Conservation (phyloP, 1,140 invertebrate genomes). For the Drosophila pectinifera region DNA sequence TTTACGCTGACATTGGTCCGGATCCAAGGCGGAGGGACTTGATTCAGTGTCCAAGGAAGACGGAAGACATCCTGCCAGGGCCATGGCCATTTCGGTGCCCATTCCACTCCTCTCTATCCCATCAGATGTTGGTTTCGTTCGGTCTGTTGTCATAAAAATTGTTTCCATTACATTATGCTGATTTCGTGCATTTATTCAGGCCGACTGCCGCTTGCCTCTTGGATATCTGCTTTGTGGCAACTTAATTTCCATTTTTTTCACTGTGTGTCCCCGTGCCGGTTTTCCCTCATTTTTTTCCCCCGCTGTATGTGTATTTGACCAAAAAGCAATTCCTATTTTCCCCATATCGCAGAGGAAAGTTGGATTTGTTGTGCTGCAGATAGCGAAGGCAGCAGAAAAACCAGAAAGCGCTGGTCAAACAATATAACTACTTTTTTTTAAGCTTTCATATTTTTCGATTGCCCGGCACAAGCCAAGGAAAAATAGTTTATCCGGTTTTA, state of each 20-base stretch:
- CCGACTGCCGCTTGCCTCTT: conserved; percentile 59
- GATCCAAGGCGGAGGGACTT: conserved; percentile 15
- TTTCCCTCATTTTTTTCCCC: background rate
- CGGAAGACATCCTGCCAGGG: conserved; percentile 25
- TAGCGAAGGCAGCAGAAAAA: conserved; percentile 27
- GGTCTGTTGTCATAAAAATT: conserved; percentile 79
- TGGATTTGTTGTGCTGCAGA: conserved; percentile 62
- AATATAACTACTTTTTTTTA: conserved; percentile 50
- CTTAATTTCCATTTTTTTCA: conserved; percentile 75
- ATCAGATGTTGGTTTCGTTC: conserved; percentile 41
- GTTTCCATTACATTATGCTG: conserved; percentile 84
- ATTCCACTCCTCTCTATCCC: conserved; percentile 12
- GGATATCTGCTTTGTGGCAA: conserved; percentile 69
- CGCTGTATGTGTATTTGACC: conserved; percentile 59
- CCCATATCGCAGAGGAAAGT: conserved; percentile 61
- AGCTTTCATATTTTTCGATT: conserved; percentile 58
- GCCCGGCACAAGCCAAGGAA: background rate
- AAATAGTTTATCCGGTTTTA: conserved; percentile 35
- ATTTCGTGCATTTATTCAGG: conserved; percentile 81
- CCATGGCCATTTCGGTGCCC: conserved; percentile 29
- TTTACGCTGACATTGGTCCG: conserved; percentile 80
- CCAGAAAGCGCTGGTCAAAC: conserved; percentile 27
- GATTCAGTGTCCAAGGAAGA: conserved; percentile 28
- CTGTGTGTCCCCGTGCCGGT: conserved; percentile 21
- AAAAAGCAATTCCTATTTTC: conserved; percentile 77